Evolutionary conservation across 2,113 vertebrate species (phyloP).

Genomic region (Myotis brandtii): DNA sequence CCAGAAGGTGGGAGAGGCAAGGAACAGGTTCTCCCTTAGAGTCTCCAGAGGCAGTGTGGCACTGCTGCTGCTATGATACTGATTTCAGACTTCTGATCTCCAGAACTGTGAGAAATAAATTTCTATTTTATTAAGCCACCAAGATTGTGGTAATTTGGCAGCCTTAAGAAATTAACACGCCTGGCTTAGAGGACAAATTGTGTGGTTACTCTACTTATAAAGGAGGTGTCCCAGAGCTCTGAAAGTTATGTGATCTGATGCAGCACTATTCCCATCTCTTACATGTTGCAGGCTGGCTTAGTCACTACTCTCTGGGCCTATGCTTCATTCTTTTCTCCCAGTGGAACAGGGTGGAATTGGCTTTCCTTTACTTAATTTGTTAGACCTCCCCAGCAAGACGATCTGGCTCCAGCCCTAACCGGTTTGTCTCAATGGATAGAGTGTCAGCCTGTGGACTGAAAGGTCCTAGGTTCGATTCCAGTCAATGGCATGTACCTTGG

Average conservation of each 20-base stretch:
- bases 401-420: no score
- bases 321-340: background rate
- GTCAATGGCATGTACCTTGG: no score
- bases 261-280: background rate
- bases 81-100: background rate
- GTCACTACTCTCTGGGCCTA: background rate
- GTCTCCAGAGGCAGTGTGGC: background rate
- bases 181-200: background rate
- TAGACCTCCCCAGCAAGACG: background rate
- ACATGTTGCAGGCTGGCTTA: background rate
- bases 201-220: background rate
- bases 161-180: background rate
- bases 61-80: background rate
- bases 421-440: no score
- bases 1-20: background rate
- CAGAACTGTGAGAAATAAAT: background rate
- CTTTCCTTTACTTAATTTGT: background rate
- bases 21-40: background rate
- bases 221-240: background rate
- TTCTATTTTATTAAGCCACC: background rate
- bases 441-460: no score
- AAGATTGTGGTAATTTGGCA: background rate
- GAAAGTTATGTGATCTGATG: background rate
- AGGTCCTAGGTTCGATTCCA: no score
- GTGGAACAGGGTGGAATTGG: background rate